Base-by-base conservation (phyloP, 2,888 invertebrate genomes). In the Barypeithes pellucidus region DNA sequence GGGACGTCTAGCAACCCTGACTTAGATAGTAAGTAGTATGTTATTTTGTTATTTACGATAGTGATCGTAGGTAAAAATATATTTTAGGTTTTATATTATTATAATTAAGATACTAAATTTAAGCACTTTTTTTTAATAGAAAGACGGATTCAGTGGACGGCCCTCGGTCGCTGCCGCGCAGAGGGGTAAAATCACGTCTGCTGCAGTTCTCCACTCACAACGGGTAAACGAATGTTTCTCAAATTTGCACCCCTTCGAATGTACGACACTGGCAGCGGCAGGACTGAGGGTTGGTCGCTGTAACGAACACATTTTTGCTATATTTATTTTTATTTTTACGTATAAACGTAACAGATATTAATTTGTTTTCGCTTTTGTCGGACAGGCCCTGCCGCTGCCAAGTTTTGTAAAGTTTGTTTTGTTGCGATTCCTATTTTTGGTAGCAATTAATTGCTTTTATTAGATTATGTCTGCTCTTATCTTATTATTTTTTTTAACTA, bases 121-220 rank as follows among this genome's bases (percentile, higher is more conserved):
- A 29, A 5, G 52, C 29, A 52, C 18, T 36, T 36, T 14, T 43
- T 62, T 24, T 68, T 57, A 45, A 12, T 70, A 86, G 87, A 83
- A 82, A 85, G 77, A 88, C 88, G 83, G 86, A 87, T 84, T 89
- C 89, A 85, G 92, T 91, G 89, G 93, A 93, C 90, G 93, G 94
- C 89, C 92, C 93, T 88, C 93, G 93, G 91, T 94, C 94, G 89
- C 91, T 94, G 91, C 94, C 94, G 87, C 92, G 94, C 86, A 93
- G 95, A 87, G 94, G 94, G 86, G 93, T 95, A 89, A 95, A 95
- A 89, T 95, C 95, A 85, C 93, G 96, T 85, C 92, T 95, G 84
- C 92, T 95, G 87, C 95, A 95, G 90, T 95, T 95, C 91, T 92
- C 91, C 89, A 94, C 94, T 85, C 94, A 93, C 88, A 89, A 91